A percentile compares a stretch with the other conserved stretches of the same genome.
Conservation (phyloP, 2,113 vertebrate species). For the Synodontis membranacea region DNA sequence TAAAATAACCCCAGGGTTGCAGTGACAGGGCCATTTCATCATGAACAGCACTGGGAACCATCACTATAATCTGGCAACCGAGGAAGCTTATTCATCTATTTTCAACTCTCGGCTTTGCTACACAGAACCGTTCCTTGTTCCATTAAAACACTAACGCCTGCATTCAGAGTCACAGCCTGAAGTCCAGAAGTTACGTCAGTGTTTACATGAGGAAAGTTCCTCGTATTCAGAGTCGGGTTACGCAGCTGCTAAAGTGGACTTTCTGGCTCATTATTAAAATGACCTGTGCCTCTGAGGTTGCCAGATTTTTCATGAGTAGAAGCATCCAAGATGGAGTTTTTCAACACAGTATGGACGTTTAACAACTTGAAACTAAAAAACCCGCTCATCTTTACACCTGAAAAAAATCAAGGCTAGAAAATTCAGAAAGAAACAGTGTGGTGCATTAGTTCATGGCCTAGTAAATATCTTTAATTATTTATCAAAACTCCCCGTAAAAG, state of each 20-base stretch:
- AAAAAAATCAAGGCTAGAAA: background rate
- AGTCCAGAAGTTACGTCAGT: background rate
- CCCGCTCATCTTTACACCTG: background rate
- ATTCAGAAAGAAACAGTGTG: background rate
- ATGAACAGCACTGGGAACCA: background rate
- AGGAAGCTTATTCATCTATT: background rate
- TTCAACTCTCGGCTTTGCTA: background rate
- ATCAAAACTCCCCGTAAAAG: too few species aligned
- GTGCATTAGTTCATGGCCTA: too few species aligned
- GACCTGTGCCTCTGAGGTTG: background rate
- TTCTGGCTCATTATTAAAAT: background rate
- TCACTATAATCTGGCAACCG: slow-evolving; percentile 4
- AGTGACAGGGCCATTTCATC: background rate
- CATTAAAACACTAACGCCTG: background rate
- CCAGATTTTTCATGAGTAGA: background rate
- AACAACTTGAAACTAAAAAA: background rate
- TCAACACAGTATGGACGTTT: background rate
- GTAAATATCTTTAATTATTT: too few species aligned
- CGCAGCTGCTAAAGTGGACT: background rate
- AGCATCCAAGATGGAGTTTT: background rate
- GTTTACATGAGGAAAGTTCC: background rate
- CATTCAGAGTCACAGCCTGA: background rate
- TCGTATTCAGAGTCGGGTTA: background rate
- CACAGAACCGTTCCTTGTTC: background rate
- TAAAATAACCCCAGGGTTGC: background rate